Conservation (phyloP, 2,797 vertebrate species). For the Oreochromis mossambicus region DNA sequence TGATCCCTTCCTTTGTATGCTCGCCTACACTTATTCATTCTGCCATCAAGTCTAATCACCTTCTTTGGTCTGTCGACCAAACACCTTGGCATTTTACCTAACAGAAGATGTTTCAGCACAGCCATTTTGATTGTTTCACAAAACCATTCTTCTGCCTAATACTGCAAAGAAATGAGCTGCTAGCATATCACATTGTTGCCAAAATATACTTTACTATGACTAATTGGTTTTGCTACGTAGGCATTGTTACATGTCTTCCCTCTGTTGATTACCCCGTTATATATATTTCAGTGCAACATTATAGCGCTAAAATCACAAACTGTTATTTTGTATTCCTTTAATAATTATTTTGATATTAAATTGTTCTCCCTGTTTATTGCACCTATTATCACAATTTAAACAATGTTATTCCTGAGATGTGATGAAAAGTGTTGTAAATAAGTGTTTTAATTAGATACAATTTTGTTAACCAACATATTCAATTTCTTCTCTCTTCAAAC, state of each 20-base stretch:
- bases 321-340: neutral
- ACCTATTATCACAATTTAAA: neutral
- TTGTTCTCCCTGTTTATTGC: neutral
- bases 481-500: neutral
- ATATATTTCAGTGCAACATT: no score
- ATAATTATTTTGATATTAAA: fast-evolving
- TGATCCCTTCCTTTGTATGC: neutral
- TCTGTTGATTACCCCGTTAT: no score
- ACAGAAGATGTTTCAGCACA: neutral
- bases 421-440: neutral
- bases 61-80: fast-evolving
- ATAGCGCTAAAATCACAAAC: no score
- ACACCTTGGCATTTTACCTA: fast-evolving
- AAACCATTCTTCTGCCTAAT: fast-evolving
- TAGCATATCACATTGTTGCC: neutral
- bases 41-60: fast-evolving
- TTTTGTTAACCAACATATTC: neutral
- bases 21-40: neutral
- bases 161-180: fast-evolving
- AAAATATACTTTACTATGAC: neutral
- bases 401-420: neutral
- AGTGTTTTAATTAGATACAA: neutral
- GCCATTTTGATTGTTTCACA: fast-evolving
- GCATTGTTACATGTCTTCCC: no score
- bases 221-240: no score